Percentiles rank a stretch among this genome's conserved stretches.
These are phyloP conservation scores for Lycorma delicatula DNA, from an alignment of 1,140 invertebrate species.

Conservation along the genomic window DNA sequence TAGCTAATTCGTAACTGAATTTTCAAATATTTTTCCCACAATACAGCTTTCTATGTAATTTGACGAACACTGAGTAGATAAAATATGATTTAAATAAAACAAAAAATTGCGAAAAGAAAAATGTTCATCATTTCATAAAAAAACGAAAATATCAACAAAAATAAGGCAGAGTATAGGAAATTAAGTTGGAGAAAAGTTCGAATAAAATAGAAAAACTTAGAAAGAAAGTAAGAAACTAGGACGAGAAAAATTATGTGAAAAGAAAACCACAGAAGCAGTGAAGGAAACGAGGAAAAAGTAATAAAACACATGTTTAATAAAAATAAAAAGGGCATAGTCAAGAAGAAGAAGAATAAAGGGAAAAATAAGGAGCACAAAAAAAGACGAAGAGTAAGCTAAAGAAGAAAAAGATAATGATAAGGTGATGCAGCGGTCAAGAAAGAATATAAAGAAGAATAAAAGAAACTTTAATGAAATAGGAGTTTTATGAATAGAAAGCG, in stretches of 20 bases:
- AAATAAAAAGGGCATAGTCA: background rate
- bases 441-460: background rate
- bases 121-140: no score
- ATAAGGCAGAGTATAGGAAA: no score
- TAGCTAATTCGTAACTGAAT: no score
- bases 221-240: background rate
- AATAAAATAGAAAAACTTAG: no score
- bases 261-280: background rate
- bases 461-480: background rate
- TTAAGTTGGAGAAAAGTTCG: no score
- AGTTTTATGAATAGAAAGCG: background rate
- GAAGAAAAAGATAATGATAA: conserved; percentile 2
- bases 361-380: background rate
- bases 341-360: background rate
- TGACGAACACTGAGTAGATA: no score
- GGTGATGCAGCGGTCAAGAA: background rate
- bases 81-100: no score
- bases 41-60: no score
- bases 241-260: background rate
- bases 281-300: background rate
- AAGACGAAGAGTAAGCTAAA: conserved; percentile 4
- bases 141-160: no score
- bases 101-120: no score
- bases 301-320: background rate
- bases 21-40: no score